Evolutionary conservation across 2,113 vertebrate species (phyloP).

Genomic region (Spea multiplicata): DNA sequence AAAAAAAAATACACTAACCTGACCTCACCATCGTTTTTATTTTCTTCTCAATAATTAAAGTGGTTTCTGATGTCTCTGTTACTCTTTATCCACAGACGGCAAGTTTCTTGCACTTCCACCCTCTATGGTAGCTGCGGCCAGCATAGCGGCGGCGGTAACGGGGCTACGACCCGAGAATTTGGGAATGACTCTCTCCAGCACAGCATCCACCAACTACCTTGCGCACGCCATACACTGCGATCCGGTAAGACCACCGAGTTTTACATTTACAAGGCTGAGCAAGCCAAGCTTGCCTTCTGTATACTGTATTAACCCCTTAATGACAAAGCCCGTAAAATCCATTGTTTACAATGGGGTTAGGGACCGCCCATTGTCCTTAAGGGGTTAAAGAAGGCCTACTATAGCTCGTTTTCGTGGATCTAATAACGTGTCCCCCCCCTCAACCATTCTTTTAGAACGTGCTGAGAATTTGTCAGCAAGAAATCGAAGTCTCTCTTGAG

Average conservation of each 20-base stretch:
- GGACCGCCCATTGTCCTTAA: no score
- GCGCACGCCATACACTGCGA: conserved; percentile 42
- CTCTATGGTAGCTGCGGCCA: conserved; percentile 69
- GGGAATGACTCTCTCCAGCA: conserved; percentile 4
- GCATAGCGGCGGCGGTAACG: conserved; percentile 65
- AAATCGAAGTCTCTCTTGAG: conserved; percentile 29
- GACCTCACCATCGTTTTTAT: no score
- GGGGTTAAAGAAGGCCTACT: no score
- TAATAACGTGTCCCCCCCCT: not conserved
- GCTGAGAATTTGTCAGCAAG: conserved; percentile 40
- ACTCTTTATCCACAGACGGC: conserved; percentile 51
- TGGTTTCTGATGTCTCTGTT: not conserved
- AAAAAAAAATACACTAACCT: no score
- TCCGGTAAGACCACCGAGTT: conserved; percentile 13
- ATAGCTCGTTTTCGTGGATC: no score
- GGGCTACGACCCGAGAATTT: conserved; percentile 55
- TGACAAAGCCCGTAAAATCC: no score
- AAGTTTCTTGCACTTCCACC: conserved; percentile 68
- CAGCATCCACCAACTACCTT: conserved; percentile 7
- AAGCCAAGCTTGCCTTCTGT: no score
- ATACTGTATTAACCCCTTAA: no score
- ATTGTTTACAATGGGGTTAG: no score
- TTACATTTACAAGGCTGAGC: no score
- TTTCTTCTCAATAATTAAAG: not conserved
- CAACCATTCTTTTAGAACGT: conserved; percentile 16